phyloP scores from a whole-genome alignment of 2,888 invertebrate genomes.

The Thymelicus sylvestris region DNA sequence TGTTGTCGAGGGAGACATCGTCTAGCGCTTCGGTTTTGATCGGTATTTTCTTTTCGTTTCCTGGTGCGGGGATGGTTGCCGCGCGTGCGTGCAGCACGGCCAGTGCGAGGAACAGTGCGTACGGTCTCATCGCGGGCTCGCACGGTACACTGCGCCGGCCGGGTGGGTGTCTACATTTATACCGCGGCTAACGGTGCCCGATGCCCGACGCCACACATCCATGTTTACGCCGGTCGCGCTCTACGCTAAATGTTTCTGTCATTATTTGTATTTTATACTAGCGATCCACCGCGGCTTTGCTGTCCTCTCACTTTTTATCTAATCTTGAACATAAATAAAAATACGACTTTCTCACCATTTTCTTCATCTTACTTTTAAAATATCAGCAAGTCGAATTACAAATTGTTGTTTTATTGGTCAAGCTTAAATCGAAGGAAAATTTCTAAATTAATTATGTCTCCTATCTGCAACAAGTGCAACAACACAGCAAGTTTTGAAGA shows the following conservation, averaged over 20 bases:
- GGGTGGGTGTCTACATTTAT: conserved; percentile 66
- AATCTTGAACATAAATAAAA: conserved; percentile 3
- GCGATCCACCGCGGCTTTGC: conserved; percentile 45
- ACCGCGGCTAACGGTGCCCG: conserved; percentile 72
- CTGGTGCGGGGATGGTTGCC: conserved; percentile 58
- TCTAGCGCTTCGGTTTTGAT: conserved; percentile 50
- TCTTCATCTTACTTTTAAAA: no score
- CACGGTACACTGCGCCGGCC: conserved; percentile 60
- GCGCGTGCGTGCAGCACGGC: conserved; percentile 63
- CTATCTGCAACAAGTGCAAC: no score
- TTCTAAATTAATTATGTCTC: no score
- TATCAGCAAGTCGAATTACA: no score
- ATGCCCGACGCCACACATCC: conserved; percentile 52
- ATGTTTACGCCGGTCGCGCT: conserved; percentile 62
- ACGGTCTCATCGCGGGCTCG: conserved; percentile 67
- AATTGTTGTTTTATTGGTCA: no score
- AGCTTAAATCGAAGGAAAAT: no score
- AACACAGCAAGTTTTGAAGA: no score
- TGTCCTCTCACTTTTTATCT: conserved; percentile 39
- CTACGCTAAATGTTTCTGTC: conserved; percentile 69
- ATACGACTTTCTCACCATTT: conserved; percentile 9
- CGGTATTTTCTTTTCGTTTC: conserved; percentile 50
- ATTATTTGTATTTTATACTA: conserved; percentile 71
- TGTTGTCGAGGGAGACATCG: conserved; percentile 51
- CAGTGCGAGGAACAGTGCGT: conserved; percentile 64